Evolutionary conservation across 2,888 invertebrate species (phyloP).

Genomic region (Punctoribates punctum): DNA sequence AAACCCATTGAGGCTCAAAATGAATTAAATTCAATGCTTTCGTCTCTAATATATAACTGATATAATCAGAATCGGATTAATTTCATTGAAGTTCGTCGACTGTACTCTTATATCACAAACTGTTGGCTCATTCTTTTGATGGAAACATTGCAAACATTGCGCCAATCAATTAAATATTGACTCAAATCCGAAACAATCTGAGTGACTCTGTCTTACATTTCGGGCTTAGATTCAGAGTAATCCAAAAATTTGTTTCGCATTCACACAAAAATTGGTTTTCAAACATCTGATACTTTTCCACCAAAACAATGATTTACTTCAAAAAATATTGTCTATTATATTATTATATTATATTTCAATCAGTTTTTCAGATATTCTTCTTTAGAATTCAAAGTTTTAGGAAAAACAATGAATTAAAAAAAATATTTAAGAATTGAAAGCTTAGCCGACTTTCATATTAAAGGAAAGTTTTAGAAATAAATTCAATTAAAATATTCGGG

Average conservation of each 20-base stretch:
- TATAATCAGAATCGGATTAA: background rate
- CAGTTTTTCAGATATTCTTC: too few species aligned
- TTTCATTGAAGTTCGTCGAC: background rate
- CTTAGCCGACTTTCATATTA: too few species aligned
- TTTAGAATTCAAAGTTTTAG: too few species aligned
- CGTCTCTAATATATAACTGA: background rate
- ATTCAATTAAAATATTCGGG: too few species aligned
- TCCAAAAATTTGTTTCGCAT: conserved; percentile 10
- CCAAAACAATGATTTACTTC: background rate
- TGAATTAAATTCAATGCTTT: background rate
- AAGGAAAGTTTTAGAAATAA: too few species aligned
- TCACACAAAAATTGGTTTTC: background rate
- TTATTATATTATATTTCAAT: too few species aligned
- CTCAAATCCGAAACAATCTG: background rate
- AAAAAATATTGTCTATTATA: too few species aligned
- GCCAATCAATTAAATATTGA: conserved; percentile 25
- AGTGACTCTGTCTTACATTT: background rate
- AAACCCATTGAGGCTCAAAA: background rate
- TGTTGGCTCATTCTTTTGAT: background rate
- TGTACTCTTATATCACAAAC: background rate
- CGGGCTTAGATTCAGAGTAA: background rate
- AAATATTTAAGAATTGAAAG: too few species aligned
- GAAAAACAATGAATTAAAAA: too few species aligned
- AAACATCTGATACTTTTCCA: background rate
- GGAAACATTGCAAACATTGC: conserved; percentile 3